Base-by-base conservation (phyloP, 2,888 invertebrate species). In the Falcaria lacertinaria region DNA sequence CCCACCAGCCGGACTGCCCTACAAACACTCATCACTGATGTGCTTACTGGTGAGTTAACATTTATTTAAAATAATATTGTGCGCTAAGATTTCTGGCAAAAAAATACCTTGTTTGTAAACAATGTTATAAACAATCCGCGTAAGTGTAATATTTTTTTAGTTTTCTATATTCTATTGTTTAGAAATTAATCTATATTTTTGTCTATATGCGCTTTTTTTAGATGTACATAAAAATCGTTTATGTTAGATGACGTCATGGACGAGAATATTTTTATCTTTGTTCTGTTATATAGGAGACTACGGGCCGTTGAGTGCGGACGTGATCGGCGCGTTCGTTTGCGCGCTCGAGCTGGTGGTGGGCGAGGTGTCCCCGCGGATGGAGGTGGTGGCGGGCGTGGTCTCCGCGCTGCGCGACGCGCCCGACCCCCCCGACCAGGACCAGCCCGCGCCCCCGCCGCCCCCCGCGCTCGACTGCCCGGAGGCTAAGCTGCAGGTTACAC, bases 381-480 rank as follows among this genome's bases (percentile, higher is more conserved):
- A 87, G 43, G 76, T 90, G 43, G 67, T 92, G 33, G 84, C 82
- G 17, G 91, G 91, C 33, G 80, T 91, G 3, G 81, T 93, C 33
- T 78, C 90, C 1, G 88, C 92, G 4, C 78, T 93, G 34, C 74
- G 91, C 0, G 91, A 92, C 53, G 91, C 92, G 6, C 88, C 80
- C 2, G 87, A 88, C 14, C 63, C 58, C 14, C 63, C 58, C 0
- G 81, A 83, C 14, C 13, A 7, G 0, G 58, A 51, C 28, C 59
- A 59, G 32, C 59, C 60, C 5, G 40, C 59, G 0, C 49, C 63
- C 1, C 69, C 60, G 3, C 63, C 68, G 13, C 66, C 73, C 1
- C 56, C 68, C 0, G 16, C 39, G 0, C 60, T 76, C 0, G 89
- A 89, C 38, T 70, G 63, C 25, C 74, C 71, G 0, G 83, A 87